phyloP scores from a whole-genome alignment of 1,140 invertebrate species.

The Cherax destructor region DNA sequence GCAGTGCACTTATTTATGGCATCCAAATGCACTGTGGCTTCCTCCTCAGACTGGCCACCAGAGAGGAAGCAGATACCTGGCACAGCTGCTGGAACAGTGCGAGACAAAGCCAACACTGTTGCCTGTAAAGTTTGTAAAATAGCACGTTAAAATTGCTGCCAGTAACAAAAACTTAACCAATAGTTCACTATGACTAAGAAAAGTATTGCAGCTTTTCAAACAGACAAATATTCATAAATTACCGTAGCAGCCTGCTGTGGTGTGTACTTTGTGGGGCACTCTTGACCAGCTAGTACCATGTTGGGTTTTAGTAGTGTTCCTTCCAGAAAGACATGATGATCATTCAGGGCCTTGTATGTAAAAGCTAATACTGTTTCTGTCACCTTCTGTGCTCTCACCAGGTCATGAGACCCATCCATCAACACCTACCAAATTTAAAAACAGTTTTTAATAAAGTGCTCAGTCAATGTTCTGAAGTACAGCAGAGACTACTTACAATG shows the following conservation, averaged over 20 bases:
- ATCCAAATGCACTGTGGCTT: conserved; percentile 94
- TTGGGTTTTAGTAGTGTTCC: conserved; percentile 98
- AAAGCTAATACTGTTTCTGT: conserved; percentile 97
- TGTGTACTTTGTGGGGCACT: conserved; percentile 83
- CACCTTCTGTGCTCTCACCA: conserved; percentile 94
- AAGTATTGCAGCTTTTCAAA: too few relatives aligned
- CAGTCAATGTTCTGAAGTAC: too few relatives aligned
- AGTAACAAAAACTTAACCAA: too few relatives aligned
- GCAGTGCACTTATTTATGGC: conserved; percentile 89
- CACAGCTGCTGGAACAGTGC: conserved; percentile 94
- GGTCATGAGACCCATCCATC: conserved; percentile 93
- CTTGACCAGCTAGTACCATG: conserved; percentile 96
- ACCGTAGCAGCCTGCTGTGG: conserved; percentile 82
- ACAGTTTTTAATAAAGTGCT: too few relatives aligned
- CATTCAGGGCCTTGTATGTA: conserved; percentile 96
- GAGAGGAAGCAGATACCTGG: conserved; percentile 95
- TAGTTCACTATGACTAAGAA: too few relatives aligned
- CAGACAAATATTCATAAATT: neutral
- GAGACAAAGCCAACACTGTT: conserved; percentile 91
- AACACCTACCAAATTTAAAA: conserved; percentile 77
- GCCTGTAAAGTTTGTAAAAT: conserved; percentile 80
- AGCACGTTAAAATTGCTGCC: neutral
- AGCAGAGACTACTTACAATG: too few relatives aligned
- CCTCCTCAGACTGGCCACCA: conserved; percentile 97
- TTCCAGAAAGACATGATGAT: conserved; percentile 98